Evolutionary conservation across 2,888 invertebrate genomes (phyloP).

Genomic region (Plebejus argus): DNA sequence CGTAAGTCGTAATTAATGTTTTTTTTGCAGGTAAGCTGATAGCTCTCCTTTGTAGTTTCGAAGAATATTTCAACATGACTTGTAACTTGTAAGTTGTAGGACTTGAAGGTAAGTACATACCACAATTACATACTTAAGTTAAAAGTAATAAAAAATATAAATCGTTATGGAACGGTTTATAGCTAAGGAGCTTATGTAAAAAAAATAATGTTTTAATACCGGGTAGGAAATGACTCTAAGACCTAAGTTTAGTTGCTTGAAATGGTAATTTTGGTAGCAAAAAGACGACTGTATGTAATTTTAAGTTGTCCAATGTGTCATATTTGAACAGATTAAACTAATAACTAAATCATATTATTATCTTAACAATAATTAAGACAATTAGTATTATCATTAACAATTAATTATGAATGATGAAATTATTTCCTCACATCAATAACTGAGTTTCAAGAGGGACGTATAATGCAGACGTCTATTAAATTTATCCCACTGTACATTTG

Average conservation of each 20-base stretch:
- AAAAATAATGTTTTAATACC: too few species aligned
- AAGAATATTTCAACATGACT: background rate
- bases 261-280: too few species aligned
- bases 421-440: conserved; percentile 7
- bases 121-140: too few species aligned
- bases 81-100: background rate
- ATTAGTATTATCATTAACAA: background rate
- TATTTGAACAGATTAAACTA: background rate
- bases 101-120: too few species aligned
- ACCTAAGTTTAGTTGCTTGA: too few species aligned
- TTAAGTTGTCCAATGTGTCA: background rate
- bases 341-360: background rate
- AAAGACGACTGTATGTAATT: too few species aligned
- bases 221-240: too few species aligned
- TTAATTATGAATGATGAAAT: conserved; percentile 9
- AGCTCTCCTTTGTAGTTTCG: background rate
- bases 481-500: conserved; percentile 26
- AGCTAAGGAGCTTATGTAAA: too few species aligned
- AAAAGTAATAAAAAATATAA: too few species aligned
- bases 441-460: conserved; percentile 4
- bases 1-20: background rate
- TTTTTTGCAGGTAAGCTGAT: background rate
- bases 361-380: background rate
- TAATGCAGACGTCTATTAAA: conserved; percentile 29
- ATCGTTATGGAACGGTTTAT: too few species aligned